Conservation (phyloP, 1,140 invertebrate species). For the Pogonus chalceus region DNA sequence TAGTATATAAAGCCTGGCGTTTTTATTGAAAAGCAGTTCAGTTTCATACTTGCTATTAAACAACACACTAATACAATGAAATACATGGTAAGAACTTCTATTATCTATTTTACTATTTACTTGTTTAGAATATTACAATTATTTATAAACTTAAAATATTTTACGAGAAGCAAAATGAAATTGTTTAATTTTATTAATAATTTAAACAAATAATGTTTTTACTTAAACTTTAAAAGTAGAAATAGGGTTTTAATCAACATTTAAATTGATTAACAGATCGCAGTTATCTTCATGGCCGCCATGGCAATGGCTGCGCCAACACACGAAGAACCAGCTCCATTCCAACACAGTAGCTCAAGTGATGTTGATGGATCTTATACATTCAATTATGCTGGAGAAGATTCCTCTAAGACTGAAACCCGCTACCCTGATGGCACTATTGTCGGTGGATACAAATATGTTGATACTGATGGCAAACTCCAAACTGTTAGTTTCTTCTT, state of each 20-base stretch:
- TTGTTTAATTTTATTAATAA: too few species aligned
- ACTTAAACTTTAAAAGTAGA: too few species aligned
- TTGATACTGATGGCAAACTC: not conserved
- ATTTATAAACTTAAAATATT: too few species aligned
- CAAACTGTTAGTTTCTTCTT: not conserved
- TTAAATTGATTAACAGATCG: too few species aligned
- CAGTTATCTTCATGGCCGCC: not conserved
- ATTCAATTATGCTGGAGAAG: not conserved
- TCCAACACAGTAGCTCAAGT: not conserved
- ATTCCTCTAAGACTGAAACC: not conserved
- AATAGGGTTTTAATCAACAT: too few species aligned
- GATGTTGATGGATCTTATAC: not conserved
- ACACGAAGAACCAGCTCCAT: not conserved
- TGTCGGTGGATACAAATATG: constrained; percentile 2
- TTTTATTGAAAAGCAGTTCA: not conserved
- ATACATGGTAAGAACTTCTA: not conserved
- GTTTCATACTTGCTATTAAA: not conserved
- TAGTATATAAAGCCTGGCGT: not conserved
- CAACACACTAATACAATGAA: not conserved
- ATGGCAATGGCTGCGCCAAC: not conserved
- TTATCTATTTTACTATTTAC: not conserved
- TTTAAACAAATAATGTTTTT: too few species aligned
- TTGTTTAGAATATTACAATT: too few species aligned
- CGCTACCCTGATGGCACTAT: not conserved
- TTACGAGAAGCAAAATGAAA: too few species aligned